Percentiles rank a stretch among this genome's conserved stretches.
phyloP scores from a whole-genome alignment of 2,113 vertebrate species.

The Agelaius tricolor region DNA sequence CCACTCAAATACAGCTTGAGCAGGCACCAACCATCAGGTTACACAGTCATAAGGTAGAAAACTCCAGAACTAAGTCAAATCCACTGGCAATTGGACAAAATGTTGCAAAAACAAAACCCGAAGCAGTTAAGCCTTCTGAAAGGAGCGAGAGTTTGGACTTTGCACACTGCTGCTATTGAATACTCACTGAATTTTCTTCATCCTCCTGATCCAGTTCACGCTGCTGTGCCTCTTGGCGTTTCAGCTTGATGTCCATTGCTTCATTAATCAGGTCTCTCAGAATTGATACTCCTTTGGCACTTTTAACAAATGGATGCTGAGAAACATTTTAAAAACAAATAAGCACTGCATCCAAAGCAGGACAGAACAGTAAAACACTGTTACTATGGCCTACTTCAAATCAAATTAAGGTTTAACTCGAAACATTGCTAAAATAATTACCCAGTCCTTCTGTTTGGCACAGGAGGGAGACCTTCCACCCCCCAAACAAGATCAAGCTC shows the following conservation, averaged over 20 bases:
- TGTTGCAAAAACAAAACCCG: not conserved
- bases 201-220: slow-evolving; percentile 88
- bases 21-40: not conserved
- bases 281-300: slow-evolving; percentile 85
- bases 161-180: not conserved
- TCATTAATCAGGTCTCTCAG: slow-evolving; percentile 88
- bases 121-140: not conserved
- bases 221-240: slow-evolving; percentile 85
- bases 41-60: not conserved
- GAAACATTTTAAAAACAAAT: not conserved
- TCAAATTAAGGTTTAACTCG: not conserved
- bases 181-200: slow-evolving; percentile 90
- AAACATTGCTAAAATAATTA: not conserved
- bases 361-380: not conserved
- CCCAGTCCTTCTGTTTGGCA: not conserved
- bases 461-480: not conserved
- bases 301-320: slow-evolving; percentile 90
- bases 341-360: not conserved
- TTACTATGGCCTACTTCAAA: not conserved
- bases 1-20: not conserved
- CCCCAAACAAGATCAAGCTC: not conserved
- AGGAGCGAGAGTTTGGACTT: not conserved
- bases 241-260: slow-evolving; percentile 92
- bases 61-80: not conserved
- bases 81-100: not conserved